Evolutionary conservation across 2,888 invertebrate genomes (phyloP).

Genomic region (Caenorhabditis drosophilae): DNA sequence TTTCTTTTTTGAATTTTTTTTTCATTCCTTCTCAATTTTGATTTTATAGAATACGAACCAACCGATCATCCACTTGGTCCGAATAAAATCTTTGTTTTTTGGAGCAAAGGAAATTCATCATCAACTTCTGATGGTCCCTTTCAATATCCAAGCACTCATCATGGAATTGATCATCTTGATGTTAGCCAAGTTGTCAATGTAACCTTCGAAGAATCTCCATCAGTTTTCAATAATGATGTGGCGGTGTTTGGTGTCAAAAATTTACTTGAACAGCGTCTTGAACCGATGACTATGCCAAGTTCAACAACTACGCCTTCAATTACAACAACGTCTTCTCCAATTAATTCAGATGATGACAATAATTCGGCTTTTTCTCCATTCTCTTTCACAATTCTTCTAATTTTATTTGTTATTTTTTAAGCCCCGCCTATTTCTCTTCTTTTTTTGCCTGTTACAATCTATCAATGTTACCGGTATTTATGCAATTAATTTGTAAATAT

Average conservation of each 20-base stretch:
- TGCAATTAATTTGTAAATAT: not conserved
- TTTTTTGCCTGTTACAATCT: no score
- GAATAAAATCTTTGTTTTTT: conserved; percentile 51
- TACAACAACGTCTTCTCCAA: not conserved
- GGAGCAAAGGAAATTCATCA: conserved; percentile 58
- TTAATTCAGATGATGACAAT: not conserved
- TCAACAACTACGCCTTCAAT: not conserved
- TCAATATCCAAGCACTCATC: conserved; percentile 18
- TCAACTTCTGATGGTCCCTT: not conserved
- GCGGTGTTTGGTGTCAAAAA: conserved; percentile 37
- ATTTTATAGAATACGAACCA: conserved; percentile 63
- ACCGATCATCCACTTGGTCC: conserved; percentile 67
- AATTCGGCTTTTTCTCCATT: not conserved
- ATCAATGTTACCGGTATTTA: not conserved
- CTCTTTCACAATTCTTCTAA: no score
- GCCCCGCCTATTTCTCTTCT: no score
- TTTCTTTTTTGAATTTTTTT: no score
- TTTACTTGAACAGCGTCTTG: conserved; percentile 24
- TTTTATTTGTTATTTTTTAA: no score
- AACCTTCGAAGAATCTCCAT: conserved; percentile 21
- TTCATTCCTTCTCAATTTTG: no score
- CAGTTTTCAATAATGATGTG: conserved; percentile 16
- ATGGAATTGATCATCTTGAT: conserved; percentile 24
- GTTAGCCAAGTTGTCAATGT: conserved; percentile 26
- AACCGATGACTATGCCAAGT: conserved; percentile 20